Base-by-base conservation (phyloP, 1,140 invertebrate species). In the Orius insidiosus region DNA sequence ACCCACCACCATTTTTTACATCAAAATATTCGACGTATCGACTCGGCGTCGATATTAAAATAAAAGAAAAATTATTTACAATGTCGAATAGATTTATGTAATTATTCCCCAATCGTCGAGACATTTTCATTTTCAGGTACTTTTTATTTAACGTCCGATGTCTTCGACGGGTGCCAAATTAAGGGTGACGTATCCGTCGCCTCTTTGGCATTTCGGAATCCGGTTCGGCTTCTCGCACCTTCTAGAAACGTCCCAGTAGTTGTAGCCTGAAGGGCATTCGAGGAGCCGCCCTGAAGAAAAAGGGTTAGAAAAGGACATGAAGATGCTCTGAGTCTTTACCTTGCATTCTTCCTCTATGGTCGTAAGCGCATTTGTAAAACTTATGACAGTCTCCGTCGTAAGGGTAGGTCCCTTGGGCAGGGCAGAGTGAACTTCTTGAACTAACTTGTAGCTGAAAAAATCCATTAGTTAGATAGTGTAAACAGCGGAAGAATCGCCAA, bases 161-260 rank as follows among this genome's bases (percentile, higher is more conserved):
- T 24, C 24, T 24, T 24, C 24, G 24, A 24, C 24, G 24, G 24
- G 24, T 24, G 24, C 24, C 24, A 24, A 24, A 7, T 24, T 24
- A 7, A 24, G 24, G 3, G 24, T 24, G 24, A 24, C 24, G 24
- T 24, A 24, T 24, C 24, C 10, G 41, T 14, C 7, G n/a, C 48
- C 51, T 47, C 51, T 53, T 9, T 56, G 49, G 51, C 78, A 82
- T 48, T 69, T 67, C n/a, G 69, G 68, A 15, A 82, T 55, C 57
- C 66, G 69, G 14, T 60, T 59, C 0, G 61, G 60, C 40, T 66
- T 63, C 62, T 85, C 80, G 54, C 85, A 88, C 55, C 76, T 69
- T 59, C 75, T 70, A 48, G 80, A 84, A 1, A 78, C 70, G 32
- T 75, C 70, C 76, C 80, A 85, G 55, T 77, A 88, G 0, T 74